These are phyloP conservation scores for Aleiodes testaceus DNA, from an alignment of 2,888 invertebrate species.

Conservation along the genomic window DNA sequence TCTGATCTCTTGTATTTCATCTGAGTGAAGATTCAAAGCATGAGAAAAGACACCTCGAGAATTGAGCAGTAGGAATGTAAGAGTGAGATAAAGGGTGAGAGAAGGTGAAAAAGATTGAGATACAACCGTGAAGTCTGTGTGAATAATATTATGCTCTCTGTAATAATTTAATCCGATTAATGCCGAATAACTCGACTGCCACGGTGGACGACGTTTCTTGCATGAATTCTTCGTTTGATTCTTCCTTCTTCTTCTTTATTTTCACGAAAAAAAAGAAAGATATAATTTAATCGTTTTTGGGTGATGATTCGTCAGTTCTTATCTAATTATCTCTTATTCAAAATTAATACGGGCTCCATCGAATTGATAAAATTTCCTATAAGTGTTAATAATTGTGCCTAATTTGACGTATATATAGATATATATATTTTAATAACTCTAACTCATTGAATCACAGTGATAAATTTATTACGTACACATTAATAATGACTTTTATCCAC, in stretches of 20 bases:
- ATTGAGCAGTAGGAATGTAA: slow-evolving; percentile 32
- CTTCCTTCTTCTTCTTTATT: slow-evolving; percentile 14
- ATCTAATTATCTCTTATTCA: slow-evolving; percentile 24
- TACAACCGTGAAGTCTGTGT: slow-evolving; percentile 49
- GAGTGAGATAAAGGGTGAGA: slow-evolving; percentile 19
- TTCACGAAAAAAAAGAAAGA: neutral
- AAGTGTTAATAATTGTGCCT: slow-evolving; percentile 27
- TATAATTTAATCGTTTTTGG: neutral
- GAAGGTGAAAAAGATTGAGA: slow-evolving; percentile 45
- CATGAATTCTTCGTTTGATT: slow-evolving; percentile 28
- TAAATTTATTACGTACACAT: neutral
- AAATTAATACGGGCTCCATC: slow-evolving; percentile 3
- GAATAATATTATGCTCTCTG: slow-evolving; percentile 61
- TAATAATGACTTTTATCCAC: neutral
- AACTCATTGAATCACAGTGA: neutral
- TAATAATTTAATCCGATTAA: slow-evolving; percentile 61
- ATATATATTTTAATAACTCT: neutral
- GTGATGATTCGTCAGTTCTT: slow-evolving; percentile 26
- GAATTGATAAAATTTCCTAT: neutral
- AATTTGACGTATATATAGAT: slow-evolving; percentile 1
- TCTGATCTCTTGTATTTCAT: slow-evolving; percentile 22
- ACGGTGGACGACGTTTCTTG: slow-evolving; percentile 45
- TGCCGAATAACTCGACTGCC: slow-evolving; percentile 54
- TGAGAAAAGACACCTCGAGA: slow-evolving; percentile 25
- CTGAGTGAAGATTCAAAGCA: neutral